A percentile compares a stretch with the other conserved stretches of the same genome.
Conservation (phyloP, 2,113 vertebrate species). For the Urocynchramus pylzowi region DNA sequence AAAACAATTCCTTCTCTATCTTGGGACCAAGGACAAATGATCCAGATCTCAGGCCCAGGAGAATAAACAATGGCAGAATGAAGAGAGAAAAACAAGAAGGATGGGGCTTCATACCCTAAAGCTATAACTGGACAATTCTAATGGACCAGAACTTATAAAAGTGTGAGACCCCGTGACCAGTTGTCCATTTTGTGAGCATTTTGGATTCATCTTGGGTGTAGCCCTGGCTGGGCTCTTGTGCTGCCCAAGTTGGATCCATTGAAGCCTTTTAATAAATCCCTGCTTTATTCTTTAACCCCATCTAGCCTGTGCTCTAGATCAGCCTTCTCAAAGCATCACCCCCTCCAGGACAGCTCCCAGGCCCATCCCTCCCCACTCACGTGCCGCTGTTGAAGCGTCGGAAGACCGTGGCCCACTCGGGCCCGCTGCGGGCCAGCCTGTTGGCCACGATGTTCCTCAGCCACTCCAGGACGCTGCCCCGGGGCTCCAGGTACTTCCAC, state of each 20-base stretch:
- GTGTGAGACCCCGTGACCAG: accelerated
- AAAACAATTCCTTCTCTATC: neutral
- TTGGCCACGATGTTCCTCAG: conserved; percentile 90
- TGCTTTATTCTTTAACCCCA: neutral
- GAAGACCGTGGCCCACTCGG: conserved; percentile 81
- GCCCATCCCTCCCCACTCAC: conserved; percentile 61
- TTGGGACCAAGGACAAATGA: neutral
- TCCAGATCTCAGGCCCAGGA: neutral
- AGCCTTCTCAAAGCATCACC: neutral
- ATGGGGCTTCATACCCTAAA: neutral
- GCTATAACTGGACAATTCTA: neutral
- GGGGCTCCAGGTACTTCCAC: conserved; percentile 85
- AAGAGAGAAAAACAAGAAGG: neutral
- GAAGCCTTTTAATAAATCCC: neutral
- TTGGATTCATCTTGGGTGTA: neutral
- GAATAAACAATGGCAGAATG: neutral
- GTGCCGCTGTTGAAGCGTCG: conserved; percentile 91
- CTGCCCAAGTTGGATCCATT: neutral
- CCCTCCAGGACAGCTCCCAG: accelerated
- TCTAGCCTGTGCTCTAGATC: neutral
- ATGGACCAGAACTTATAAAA: neutral
- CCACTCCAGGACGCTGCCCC: conserved; percentile 86
- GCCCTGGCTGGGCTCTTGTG: neutral
- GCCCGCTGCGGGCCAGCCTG: conserved; percentile 78
- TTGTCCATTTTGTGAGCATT: neutral